phyloP scores from a whole-genome alignment of 1,140 invertebrate genomes.

The Glomeris maerens region DNA sequence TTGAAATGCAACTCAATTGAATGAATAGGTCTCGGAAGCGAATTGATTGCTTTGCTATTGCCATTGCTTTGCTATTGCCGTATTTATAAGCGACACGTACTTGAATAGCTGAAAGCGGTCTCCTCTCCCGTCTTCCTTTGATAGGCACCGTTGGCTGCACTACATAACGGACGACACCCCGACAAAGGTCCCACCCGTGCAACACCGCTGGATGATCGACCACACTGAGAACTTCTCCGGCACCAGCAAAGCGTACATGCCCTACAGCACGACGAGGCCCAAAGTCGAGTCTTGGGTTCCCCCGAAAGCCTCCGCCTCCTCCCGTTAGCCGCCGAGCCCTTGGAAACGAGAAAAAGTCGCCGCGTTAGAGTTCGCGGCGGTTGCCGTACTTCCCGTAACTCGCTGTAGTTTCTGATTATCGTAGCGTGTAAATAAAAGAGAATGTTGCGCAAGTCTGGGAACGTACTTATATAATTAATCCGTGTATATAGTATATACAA shows the following conservation, averaged over 20 bases:
- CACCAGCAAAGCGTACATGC: slow-evolving; percentile 55
- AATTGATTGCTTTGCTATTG: background rate
- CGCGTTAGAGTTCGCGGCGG: no score
- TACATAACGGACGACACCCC: slow-evolving; percentile 69
- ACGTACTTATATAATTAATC: no score
- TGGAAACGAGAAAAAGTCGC: no score
- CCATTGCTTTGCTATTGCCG: background rate
- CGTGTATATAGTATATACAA: no score
- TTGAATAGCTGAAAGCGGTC: background rate
- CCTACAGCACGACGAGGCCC: slow-evolving; percentile 68
- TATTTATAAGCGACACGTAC: slow-evolving; percentile 10
- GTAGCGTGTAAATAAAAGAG: no score
- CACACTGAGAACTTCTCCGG: slow-evolving; percentile 72
- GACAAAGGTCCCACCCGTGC: slow-evolving; percentile 28
- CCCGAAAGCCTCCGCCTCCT: no score
- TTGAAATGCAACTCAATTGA: background rate
- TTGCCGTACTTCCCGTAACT: no score
- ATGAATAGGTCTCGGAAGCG: background rate
- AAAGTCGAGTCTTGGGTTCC: slow-evolving; percentile 80
- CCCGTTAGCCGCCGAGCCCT: no score
- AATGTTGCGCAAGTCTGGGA: no score
- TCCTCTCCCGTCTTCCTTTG: background rate
- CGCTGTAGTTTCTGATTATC: no score
- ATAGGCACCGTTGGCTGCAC: slow-evolving; percentile 55
- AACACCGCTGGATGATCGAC: slow-evolving; percentile 69